Conservation (phyloP, 2,113 vertebrate species). For the Dipodomys merriami region DNA sequence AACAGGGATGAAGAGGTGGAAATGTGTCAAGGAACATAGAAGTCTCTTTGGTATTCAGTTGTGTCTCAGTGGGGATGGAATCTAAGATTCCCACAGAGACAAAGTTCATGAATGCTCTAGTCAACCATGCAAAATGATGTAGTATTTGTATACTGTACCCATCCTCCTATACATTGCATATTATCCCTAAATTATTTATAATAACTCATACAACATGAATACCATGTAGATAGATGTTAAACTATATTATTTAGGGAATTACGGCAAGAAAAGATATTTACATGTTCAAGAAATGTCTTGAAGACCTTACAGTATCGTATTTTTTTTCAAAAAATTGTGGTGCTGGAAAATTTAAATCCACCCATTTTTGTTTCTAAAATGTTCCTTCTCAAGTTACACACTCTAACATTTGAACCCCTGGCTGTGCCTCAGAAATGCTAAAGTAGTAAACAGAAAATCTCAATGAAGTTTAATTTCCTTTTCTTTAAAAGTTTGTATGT, state of each 20-base stretch:
- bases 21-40: background rate
- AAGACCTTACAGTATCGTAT: no score
- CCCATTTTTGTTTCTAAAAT: background rate
- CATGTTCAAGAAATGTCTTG: no score
- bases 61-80: background rate
- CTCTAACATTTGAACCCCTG: background rate
- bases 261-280: background rate
- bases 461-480: background rate
- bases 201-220: background rate
- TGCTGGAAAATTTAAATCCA: no score
- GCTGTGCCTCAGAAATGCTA: background rate
- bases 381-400: background rate
- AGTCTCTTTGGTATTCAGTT: background rate
- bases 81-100: background rate
- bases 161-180: background rate
- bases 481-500: background rate
- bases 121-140: background rate
- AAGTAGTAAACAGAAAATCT: background rate
- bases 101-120: background rate
- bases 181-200: background rate
- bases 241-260: background rate
- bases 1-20: background rate
- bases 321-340: no score
- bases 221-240: background rate
- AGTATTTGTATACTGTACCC: background rate